A percentile compares a stretch with the other conserved stretches of the same genome.
Evolutionary conservation across 2,113 vertebrate genomes (phyloP).

Genomic region (Puntigrus tetrazona): DNA sequence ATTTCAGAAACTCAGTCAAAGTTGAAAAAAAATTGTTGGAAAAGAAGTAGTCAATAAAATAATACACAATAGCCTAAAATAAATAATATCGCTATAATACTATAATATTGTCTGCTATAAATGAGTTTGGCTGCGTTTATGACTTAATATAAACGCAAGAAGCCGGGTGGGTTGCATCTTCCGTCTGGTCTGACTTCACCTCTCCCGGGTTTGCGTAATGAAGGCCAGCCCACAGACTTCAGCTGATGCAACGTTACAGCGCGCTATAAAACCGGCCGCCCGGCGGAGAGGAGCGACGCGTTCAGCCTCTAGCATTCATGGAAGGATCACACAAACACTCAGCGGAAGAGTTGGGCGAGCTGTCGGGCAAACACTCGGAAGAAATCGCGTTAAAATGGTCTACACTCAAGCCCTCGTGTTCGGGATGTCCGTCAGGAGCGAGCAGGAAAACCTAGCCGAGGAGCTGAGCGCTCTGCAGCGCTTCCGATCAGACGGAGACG

Average conservation of each 20-base stretch:
- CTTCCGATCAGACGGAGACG: constrained; percentile 33
- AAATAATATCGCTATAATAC: too few relatives aligned
- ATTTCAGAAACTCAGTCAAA: neutral
- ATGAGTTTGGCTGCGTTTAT: too few relatives aligned
- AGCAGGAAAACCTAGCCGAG: constrained; percentile 62
- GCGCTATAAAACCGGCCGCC: constrained; percentile 56
- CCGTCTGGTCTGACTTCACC: constrained; percentile 53
- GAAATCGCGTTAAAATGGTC: constrained; percentile 65
- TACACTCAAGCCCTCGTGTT: constrained; percentile 68
- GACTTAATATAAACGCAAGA: constrained; percentile 19
- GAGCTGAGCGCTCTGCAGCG: constrained; percentile 64
- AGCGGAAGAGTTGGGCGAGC: constrained; percentile 47
- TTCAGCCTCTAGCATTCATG: constrained; percentile 57
- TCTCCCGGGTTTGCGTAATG: constrained; percentile 21
- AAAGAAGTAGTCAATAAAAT: neutral
- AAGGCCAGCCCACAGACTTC: constrained; percentile 50
- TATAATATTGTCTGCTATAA: too few relatives aligned
- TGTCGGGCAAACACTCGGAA: constrained; percentile 40
- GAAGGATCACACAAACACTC: constrained; percentile 37
- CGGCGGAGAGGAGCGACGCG: fast-evolving
- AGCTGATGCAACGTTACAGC: constrained; percentile 64
- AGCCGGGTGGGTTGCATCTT: constrained; percentile 53
- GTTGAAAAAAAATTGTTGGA: neutral
- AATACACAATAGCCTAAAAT: too few relatives aligned
- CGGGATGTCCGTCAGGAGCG: constrained; percentile 49